Percentiles rank a stretch among this genome's conserved stretches.
Evolutionary conservation across 2,797 vertebrate genomes (phyloP).

Genomic region (Erethizon dorsatum): DNA sequence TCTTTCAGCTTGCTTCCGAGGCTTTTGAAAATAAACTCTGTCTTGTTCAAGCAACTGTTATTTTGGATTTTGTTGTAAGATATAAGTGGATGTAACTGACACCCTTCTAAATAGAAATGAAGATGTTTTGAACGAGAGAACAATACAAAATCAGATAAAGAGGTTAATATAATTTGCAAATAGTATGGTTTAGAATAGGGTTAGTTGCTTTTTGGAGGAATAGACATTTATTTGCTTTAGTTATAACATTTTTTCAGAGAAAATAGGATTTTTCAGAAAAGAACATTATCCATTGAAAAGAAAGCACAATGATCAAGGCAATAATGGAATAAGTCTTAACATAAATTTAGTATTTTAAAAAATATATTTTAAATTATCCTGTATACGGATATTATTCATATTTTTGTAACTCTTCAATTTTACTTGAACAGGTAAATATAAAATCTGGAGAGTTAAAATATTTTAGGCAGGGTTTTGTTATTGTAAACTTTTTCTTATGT

Average conservation of each 20-base stretch:
- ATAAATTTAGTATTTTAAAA: neutral
- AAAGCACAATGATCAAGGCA: neutral
- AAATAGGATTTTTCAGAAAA: constrained; percentile 37
- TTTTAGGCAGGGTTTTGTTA: constrained; percentile 4
- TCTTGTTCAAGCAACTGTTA: constrained; percentile 6
- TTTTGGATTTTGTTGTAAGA: neutral
- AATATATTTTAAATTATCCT: neutral
- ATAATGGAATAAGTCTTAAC: neutral
- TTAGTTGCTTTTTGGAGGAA: neutral
- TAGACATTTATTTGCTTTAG: constrained; percentile 30
- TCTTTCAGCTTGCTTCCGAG: neutral
- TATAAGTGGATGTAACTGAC: neutral
- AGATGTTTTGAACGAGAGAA: neutral
- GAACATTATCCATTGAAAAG: neutral
- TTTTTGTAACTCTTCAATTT: neutral
- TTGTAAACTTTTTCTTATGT: neutral
- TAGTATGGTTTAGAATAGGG: neutral
- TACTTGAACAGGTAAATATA: neutral
- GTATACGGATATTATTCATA: neutral
- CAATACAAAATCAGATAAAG: constrained; percentile 5
- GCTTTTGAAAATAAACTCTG: neutral
- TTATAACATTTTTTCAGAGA: constrained; percentile 27
- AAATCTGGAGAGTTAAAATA: constrained; percentile 19
- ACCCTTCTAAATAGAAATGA: neutral
- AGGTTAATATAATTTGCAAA: neutral